Base-by-base conservation (phyloP, 2,888 invertebrate genomes). In the Troides oblongomaculatus region DNA sequence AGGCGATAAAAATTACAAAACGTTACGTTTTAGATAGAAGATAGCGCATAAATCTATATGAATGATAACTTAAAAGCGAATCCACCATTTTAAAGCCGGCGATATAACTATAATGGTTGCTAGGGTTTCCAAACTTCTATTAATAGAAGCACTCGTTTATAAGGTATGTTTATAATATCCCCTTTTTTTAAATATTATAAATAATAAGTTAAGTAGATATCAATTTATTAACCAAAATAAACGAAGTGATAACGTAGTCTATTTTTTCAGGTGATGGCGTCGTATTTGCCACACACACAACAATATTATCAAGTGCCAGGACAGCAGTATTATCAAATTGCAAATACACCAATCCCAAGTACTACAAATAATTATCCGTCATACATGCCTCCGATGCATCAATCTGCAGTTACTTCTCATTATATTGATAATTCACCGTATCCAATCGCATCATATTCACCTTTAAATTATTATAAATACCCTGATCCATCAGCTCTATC, bases 301-400 rank as follows among this genome's bases (percentile, higher is more conserved):
- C 57, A 69, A 58, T 72, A 72, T 66, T 46, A 64, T 25, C 56
- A 72, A 62, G 69, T 62, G 18, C 69, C 72, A 25, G 68, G 64
- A 43, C 72, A 53, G 53, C 71, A 67, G 17, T 57, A 60, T 63
- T 71, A 72, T 53, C 56, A 64, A 21, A 18, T 64, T 62, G 61
- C 71, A 62, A 59, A 65, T 2, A 50, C 63, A 36, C 50, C 68
- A 18, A 12, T 68, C 14, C 17, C 59, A 57, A 61, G 36, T 62
- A 46, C 46, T 17, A 12, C 14, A 46, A 57, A 53, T 56, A 21
- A 46, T 21, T 56, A 62, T 58, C n/a, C 57, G 50, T 61, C 71
- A 50, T 7, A 62, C 4, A 14, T 60, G 18, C 21, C 72, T 21
- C 46, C 68, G 7, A 10, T 57, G 4, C 70, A 64, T 14, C 70